Base-by-base conservation (phyloP, 2,797 vertebrate genomes). In the Ctenopoma kingsleyae region DNA sequence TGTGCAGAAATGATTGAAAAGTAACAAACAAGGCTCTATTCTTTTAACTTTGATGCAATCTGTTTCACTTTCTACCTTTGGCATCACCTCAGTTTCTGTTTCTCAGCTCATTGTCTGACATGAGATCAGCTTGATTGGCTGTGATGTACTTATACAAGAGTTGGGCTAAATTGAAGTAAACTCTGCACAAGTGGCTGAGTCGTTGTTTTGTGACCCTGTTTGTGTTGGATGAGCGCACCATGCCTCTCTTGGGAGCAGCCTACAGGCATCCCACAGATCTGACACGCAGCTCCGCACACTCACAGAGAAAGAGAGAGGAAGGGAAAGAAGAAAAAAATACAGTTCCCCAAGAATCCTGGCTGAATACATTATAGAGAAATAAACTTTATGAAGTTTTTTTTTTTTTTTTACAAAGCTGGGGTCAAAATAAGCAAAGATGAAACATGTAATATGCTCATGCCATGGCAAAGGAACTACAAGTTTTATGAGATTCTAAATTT, bases 221-320 rank as follows among this genome's bases (percentile, higher is more conserved):
- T 94, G 91, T 92, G 91, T 92, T 91, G 90, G 90, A 91, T 93
- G 91, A 90, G 88, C 74, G 80, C 88, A 82, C 84, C 74, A 78
- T 76, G 74, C 70, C 66, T 90, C 93, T 92, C 92, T 65, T 49
- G 92, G 91, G 93, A 94, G 80, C 71, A 86, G 92, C 93, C 93
- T 90, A 84, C 91, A 93, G 94, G 91, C 92, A 93, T 93, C 92
- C 87, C 92, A 85, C 89, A 93, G 90, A 93, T 93, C 92, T 94
- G 91, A 94, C 92, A 89, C 78, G 52, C 87, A 87, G 87, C 89
- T 90, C 79, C 47, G 71, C 83, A 83, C 52, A 50, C 81, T 84
- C 73, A 78, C 68, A 85, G 70, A 83, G 71, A 89, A 74, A 73
- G 62, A 65, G 67, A 81, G 68, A 74, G 69, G 64, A 74, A 78